Percentiles rank a stretch among this genome's conserved stretches.
Conservation (phyloP, 2,113 vertebrate species). For the Forbesichthys agassizii region DNA sequence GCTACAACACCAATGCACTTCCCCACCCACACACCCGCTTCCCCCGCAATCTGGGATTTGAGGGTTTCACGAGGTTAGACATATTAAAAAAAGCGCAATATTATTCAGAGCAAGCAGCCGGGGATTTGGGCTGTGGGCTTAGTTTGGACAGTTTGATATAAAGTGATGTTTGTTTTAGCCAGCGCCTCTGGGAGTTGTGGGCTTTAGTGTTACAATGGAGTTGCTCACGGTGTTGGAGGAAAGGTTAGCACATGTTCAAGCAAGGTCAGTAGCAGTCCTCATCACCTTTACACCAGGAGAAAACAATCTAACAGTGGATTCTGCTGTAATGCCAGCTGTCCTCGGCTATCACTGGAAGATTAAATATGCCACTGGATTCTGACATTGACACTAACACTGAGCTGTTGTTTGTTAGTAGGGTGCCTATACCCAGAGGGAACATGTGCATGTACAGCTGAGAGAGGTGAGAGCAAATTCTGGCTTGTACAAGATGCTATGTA, state of each 20-base stretch:
- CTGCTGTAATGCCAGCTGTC: conserved; percentile 6
- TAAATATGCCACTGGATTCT: too few relatives aligned
- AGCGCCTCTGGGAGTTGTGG: conserved; percentile 31
- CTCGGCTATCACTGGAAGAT: neutral
- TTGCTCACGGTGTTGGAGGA: conserved; percentile 9
- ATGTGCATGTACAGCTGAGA: too few relatives aligned
- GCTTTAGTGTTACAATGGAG: conserved; percentile 35
- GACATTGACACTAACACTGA: too few relatives aligned
- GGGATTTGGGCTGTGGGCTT: conserved; percentile 28
- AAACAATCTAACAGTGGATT: neutral
- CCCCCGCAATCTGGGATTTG: conserved; percentile 35
- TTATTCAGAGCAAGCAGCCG: conserved; percentile 25
- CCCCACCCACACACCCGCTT: neutral
- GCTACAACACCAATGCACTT: neutral
- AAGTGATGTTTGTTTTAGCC: conserved; percentile 45
- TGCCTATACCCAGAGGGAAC: too few relatives aligned
- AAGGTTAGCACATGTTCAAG: neutral
- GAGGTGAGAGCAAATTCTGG: too few relatives aligned
- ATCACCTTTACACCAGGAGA: neutral
- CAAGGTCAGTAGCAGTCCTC: neutral
- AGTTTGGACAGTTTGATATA: conserved; percentile 48
- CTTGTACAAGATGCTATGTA: too few relatives aligned
- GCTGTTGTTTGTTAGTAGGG: too few relatives aligned
- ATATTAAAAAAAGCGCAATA: conserved; percentile 4
- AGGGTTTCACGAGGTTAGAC: conserved; percentile 18